These are phyloP conservation scores for Neodiprion pinetum DNA, from an alignment of 1,140 invertebrate genomes.

Conservation along the genomic window DNA sequence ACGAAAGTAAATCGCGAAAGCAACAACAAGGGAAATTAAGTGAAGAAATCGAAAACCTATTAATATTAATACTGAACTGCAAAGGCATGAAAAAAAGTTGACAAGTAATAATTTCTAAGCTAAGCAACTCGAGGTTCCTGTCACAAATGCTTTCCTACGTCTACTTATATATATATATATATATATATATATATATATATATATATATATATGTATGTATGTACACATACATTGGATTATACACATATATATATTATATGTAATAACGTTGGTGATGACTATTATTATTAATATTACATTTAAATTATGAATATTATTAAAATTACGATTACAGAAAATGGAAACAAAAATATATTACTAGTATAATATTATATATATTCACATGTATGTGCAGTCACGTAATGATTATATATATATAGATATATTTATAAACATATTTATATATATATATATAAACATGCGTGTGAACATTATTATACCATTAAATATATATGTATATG, in stretches of 20 bases:
- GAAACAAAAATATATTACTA: slow-evolving; percentile 37
- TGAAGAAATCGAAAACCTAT: neutral
- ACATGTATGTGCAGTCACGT: slow-evolving; percentile 47
- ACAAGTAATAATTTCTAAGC: slow-evolving; percentile 38
- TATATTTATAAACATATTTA: slow-evolving; percentile 13
- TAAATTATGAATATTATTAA: slow-evolving; percentile 29
- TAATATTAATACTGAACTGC: too few relatives aligned
- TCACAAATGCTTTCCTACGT: slow-evolving; percentile 58
- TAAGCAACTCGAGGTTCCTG: slow-evolving; percentile 60
- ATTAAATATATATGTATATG: slow-evolving; percentile 24
- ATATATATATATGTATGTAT: neutral
- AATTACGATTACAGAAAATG: slow-evolving; percentile 22
- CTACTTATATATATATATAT: slow-evolving; percentile 33
- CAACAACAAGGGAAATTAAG: neutral
- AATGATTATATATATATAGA: slow-evolving; percentile 32
- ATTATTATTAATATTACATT: slow-evolving; percentile 54
- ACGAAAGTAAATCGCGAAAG: neutral
- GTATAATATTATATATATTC: slow-evolving; percentile 54
- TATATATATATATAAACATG: neutral
- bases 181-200: neutral
- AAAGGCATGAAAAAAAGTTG: slow-evolving; percentile 29
- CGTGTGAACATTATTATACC: slow-evolving; percentile 45
- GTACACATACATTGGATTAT: too few relatives aligned
- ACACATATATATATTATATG: too few relatives aligned
- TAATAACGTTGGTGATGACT: slow-evolving; percentile 49